Evolutionary conservation across 2,797 vertebrate species (phyloP), one percentile per base, ranked within the genome.

Genomic region (Peromyscus attwateri): DNA sequence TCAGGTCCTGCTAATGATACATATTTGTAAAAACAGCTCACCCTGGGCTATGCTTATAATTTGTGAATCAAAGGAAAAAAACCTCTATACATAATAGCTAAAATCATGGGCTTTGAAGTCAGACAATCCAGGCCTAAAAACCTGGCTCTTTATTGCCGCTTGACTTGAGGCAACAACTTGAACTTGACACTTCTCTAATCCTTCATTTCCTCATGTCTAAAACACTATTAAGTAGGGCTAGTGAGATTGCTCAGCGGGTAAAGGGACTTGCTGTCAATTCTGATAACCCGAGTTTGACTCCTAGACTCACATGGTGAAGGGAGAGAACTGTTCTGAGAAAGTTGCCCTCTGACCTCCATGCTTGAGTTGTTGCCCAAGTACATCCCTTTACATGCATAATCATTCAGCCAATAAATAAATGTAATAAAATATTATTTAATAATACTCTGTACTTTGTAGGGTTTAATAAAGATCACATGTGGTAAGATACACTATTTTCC

Each of bases 1-100:
- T 95, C 87, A 96, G 81, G 57, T 91, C 43, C 31, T 95, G 46
- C 73, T 96, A 91, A 76, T 95, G 73, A 94, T 90, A 90, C 71
- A 94, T 96, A 90, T 96, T 97, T 97, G 89, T 62, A 94, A 93
- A 93, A 89, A 93, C 66, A 96, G 29, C 90, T 97, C 93, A 96
- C 71, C 7, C 57, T 81, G 29, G n/a, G 83, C 84, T 97, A 84
- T 62, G 43, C 23, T 84, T 92, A 25, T 80, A 89, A 84, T 90
- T 37, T 92, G 40, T n/a, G 88, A 95, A 82, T 96, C 77, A 93
- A 96, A 93, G 84, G 34, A 64, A 94, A 94, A 95, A 94, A 95
- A 52, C 49, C 57, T 87, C 27, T 81, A 52, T 76, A 89, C 11
- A 70, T 93, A 93, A 93, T 84, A 93, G 37, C 37, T 77, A 96